Conservation (phyloP, 2,113 vertebrate genomes). For the Campylomormyrus tamandua region DNA sequence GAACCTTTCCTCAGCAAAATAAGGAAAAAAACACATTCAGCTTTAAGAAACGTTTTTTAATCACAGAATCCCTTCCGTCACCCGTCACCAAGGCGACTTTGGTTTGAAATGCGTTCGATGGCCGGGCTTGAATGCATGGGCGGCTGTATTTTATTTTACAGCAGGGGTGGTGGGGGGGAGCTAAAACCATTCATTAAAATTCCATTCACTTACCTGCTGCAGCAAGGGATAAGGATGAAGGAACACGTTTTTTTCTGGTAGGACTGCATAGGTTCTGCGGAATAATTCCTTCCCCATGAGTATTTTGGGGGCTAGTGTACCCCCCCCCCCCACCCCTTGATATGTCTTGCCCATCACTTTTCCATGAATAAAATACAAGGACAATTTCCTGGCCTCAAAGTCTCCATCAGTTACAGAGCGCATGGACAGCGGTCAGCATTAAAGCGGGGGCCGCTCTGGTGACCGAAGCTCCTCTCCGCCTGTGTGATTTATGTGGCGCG, state of each 20-base stretch:
- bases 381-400: not conserved
- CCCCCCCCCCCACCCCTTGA: not conserved
- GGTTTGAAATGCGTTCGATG: not conserved
- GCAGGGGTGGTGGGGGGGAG: not conserved
- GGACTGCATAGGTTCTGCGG: not conserved
- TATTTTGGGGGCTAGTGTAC: slow-evolving; percentile 20
- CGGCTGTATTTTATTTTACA: slow-evolving; percentile 4
- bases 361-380: not conserved
- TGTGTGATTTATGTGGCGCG: not conserved
- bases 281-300: slow-evolving; percentile 29
- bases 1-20: not conserved
- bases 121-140: not conserved
- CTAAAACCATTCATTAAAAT: slow-evolving; percentile 16
- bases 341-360: not conserved
- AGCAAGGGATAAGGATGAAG: not conserved
- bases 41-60: not conserved
- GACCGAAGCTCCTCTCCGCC: not conserved
- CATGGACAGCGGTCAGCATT: not conserved
- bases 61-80: not conserved
- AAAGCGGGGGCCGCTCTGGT: not conserved
- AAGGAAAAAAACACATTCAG: not conserved
- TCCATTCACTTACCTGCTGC: slow-evolving; percentile 15
- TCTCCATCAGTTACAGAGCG: not conserved
- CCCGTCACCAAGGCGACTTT: not conserved
- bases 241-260: not conserved